Conservation (phyloP, 2,113 vertebrate genomes). For the Eurystomus gularis region DNA sequence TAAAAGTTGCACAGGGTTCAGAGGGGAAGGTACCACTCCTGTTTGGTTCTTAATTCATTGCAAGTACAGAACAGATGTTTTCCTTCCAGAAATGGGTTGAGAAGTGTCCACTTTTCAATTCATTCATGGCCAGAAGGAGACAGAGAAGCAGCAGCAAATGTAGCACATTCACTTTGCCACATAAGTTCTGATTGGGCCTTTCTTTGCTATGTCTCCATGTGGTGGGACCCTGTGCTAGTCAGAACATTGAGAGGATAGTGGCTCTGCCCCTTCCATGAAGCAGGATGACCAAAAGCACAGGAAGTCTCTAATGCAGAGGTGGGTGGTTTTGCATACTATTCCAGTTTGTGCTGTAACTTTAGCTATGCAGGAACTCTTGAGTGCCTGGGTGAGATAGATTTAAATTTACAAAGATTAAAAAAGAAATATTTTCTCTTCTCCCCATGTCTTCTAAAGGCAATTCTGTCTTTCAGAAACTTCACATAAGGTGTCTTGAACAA, state of each 20-base stretch:
- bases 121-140: background rate
- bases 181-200: background rate
- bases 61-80: background rate
- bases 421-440: background rate
- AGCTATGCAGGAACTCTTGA: background rate
- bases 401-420: background rate
- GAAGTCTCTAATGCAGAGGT: background rate
- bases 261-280: background rate
- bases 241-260: background rate
- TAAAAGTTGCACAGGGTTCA: background rate
- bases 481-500: background rate
- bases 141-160: background rate
- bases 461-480: background rate
- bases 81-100: background rate
- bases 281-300: background rate
- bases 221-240: fast-evolving
- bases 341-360: background rate
- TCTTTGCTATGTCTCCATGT: background rate
- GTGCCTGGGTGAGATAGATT: background rate
- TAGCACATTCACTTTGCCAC: fast-evolving
- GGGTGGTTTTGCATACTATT: background rate
- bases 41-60: background rate
- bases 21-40: background rate
- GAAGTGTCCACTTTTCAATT: background rate
- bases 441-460: background rate